Evolutionary conservation across 1,140 invertebrate genomes (phyloP), one percentile per base, ranked within the genome.

Genomic region (Paralvinella palmiformis): DNA sequence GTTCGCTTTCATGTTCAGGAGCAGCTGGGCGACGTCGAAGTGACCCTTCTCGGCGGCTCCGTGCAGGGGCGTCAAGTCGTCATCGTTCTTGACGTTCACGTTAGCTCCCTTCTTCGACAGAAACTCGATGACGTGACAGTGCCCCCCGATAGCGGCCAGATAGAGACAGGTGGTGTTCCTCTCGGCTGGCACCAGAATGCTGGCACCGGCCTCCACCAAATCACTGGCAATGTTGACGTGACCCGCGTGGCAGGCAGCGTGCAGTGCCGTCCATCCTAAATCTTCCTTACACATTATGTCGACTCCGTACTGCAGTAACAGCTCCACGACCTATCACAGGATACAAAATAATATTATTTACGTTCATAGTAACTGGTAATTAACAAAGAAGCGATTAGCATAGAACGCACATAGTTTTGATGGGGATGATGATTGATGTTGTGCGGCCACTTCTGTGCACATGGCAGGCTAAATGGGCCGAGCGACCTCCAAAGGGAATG

Each of bases 1-100:
- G 31, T 62, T 59, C 7, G 32, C 59, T 29, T 59, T 59, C 17
- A 36, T 29, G 33, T 63, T 17, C 2, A 65, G 29, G 29, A 65
- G 33, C 6, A 65, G 24, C 27, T n/a, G 20, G 45, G 32, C 33
- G 24, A 45, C 20, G n/a, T 27, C 60, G 29, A 35, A 27, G 29
- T 65, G 32, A 24, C 35, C 60, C 13, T 24, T 17, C 45, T 61
- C 37, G 29, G 44, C 10, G 44, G 20, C n/a, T 2, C n/a, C 27
- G 44, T 48, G 10, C 44, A 24, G 4, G 44, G n/a, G 44, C 10
- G 44, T 48, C n/a, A 4, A 24, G 20, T n/a, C 44, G 44, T 48
- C n/a, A n/a, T n/a, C 27, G 44, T 24, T n/a, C 10, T 13, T 44
- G 37, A n/a, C n/a, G n/a, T n/a, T n/a, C n/a, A n/a, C n/a, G n/a